These are phyloP conservation scores for Tiliqua scincoides DNA, from an alignment of 2,113 vertebrate species.

Conservation along the genomic window DNA sequence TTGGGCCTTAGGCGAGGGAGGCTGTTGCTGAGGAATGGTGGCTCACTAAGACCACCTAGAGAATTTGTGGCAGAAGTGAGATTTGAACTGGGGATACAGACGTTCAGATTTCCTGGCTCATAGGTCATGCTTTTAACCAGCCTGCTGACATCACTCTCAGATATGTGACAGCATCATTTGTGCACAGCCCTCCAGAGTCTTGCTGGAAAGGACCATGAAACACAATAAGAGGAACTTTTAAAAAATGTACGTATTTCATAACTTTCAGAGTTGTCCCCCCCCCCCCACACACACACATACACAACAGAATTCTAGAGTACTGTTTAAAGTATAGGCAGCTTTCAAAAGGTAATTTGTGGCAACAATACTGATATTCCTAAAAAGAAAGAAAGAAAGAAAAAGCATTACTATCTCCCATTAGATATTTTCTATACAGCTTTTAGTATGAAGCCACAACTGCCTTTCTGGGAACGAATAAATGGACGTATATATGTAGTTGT, in stretches of 20 bases:
- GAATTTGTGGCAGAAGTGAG: no score
- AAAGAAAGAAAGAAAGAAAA: background rate
- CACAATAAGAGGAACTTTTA: background rate
- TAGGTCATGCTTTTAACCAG: no score
- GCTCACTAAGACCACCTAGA: no score
- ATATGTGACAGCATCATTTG: no score
- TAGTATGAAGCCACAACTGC: background rate
- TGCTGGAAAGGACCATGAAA: background rate
- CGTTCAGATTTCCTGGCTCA: no score
- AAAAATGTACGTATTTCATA: background rate
- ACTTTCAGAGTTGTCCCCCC: rapidly evolving
- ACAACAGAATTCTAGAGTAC: background rate
- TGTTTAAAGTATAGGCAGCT: background rate
- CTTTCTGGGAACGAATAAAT: background rate
- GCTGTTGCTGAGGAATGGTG: no score
- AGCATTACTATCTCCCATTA: background rate
- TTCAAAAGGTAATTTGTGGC: background rate
- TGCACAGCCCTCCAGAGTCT: no score
- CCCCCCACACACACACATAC: no score
- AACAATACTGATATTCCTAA: background rate
- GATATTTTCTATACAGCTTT: background rate
- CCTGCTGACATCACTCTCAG: no score
- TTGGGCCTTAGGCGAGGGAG: no score
- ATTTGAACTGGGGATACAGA: no score
- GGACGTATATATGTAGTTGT: background rate